Evolutionary conservation across 1,140 invertebrate genomes (phyloP), one percentile per base, ranked within the genome.

Genomic region (Pseudachorutes palmiensis): DNA sequence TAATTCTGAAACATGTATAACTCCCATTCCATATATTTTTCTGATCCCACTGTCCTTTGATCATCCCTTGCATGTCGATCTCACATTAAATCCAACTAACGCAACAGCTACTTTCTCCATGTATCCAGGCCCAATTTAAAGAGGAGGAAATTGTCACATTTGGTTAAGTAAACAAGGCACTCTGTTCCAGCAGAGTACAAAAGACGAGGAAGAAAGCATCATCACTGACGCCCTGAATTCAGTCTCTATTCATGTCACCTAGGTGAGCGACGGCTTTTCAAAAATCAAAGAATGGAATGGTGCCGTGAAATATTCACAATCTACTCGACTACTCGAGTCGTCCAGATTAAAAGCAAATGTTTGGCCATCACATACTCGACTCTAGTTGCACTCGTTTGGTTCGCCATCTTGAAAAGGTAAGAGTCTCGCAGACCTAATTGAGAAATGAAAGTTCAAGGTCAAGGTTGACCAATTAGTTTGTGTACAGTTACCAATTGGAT

Each of bases 401-500:
- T 14, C 2, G n/a, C 3, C 3, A 12, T 29, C 12, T 57, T 65
- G 30, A 36, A 36, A 65, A 65, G 45, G 49, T 57, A 30, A 55
- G 33, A 29, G n/a, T n/a, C n/a, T n/a, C n/a, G n/a, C 14, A n/a
- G 26, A 29, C 22, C 5, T 24, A n/a, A n/a, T 58, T 22, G 22
- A 12, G 29, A 66, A n/a, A 22, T 61, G 24, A 61, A 19, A 45
- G 14, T 24, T 55, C 29, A 31, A 30, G 1, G 30, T 36, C 30
- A 16, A 28, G n/a, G n/a, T 63, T 30, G 33, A 48, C 2, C 3
- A n/a, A 14, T 28, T 5, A 16, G 22, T 64, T 55, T 64, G 26
- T 28, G 19, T 73, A 14, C 70, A 82, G 82, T 26, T 83, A 75
- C 76, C 81, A 78, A 16, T 77, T 83, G 62, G 76, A 82, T 55